Evolutionary conservation across 2,888 invertebrate species (phyloP), one percentile per base, ranked within the genome.

Genomic region (Aspidapion aeneum): DNA sequence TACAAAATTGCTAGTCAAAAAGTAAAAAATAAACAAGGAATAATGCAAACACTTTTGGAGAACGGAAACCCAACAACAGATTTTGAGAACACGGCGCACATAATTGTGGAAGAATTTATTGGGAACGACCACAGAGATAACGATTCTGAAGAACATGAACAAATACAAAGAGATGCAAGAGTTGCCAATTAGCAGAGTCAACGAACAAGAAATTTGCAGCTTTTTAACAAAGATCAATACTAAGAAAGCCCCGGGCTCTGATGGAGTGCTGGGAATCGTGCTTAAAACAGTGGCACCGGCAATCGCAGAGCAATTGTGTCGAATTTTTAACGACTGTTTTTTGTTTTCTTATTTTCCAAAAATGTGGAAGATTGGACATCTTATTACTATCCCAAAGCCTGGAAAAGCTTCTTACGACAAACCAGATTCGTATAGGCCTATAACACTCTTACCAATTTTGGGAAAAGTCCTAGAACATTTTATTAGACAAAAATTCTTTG

Each of bases 1-100:
- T 60, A 60, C 17, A 60, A 60, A 18, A 5, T 60, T 16, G 54
- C 60, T 3, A 21, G 18, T 2, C 17, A 35, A 12, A 35, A 35
- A 12, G 5, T 35, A 12, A 35, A 12, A 21, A 12, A 7, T 3
- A 12, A 12, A 3, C 5, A 12, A 3, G 35, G 12, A 3, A 35
- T 35, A 3, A 35, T 7, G 35, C 35, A 35, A 12, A 35, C 35
- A 35, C 3, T 35, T 3, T 3, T 35, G 35, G 35, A 7, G 5
- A 12, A 7, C 12, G 35, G 35, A 12, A 35, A 35, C 12, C 35
- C 3, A 12, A 60, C 57, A 1, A 3, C 21, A n/a, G 12, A 9
- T 17, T 57, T 57, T 22, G 57, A 57, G 16, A n/a, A 57, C 3
- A 22, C 21, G n/a, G 57, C 57, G 3, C 5, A 35, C 7, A 17